phyloP scores from a whole-genome alignment of 2,797 vertebrate genomes.

The Pipistrellus nathusii region DNA sequence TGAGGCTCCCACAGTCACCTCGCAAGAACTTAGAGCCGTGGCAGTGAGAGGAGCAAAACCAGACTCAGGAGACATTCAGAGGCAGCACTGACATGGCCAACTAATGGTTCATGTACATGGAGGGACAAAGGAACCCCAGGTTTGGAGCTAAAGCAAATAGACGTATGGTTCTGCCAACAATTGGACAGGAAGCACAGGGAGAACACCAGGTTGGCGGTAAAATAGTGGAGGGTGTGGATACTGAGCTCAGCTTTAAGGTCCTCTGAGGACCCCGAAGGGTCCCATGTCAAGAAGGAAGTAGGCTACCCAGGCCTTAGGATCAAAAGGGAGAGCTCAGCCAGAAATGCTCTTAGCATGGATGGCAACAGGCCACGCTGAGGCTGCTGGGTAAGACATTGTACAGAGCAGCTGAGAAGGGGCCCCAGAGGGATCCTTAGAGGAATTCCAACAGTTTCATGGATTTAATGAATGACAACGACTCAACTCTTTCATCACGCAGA shows the following conservation, averaged over 20 bases:
- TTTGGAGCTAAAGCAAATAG: accelerated
- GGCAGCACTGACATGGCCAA: not conserved
- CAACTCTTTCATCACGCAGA: not conserved
- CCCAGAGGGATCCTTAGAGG: not conserved
- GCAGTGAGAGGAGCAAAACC: not conserved
- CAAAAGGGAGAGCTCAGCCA: not conserved
- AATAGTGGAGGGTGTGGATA: not conserved
- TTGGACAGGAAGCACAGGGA: not conserved
- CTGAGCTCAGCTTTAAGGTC: not conserved
- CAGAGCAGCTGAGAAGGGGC: not conserved
- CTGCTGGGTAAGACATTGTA: not conserved
- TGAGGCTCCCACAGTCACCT: not conserved
- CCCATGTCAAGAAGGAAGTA: not conserved
- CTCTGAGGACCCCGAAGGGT: not conserved
- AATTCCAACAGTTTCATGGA: not conserved
- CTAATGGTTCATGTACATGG: not conserved
- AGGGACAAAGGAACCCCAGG: not conserved
- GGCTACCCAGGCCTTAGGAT: not conserved
- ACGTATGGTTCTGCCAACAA: not conserved
- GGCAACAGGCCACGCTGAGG: not conserved
- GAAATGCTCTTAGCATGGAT: constrained; percentile 14
- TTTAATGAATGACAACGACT: constrained; percentile 18
- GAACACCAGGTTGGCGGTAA: accelerated
- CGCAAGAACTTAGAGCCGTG: not conserved
- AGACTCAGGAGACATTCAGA: not conserved